These are phyloP conservation scores for Caenorhabditis brenneri DNA, from an alignment of 1,140 invertebrate genomes.

Conservation along the genomic window DNA sequence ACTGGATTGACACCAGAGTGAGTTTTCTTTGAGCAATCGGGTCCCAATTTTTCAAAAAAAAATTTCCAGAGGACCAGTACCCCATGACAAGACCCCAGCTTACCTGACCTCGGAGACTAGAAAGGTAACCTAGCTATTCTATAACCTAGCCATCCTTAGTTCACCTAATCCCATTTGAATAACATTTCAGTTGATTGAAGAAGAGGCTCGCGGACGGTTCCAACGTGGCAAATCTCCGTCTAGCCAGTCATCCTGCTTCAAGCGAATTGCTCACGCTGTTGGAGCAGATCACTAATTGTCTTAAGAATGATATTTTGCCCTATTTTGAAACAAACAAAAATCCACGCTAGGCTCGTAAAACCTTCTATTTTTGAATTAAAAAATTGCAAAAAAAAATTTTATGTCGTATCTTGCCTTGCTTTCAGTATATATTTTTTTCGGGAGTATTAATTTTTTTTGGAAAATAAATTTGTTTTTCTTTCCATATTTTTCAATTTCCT, in stretches of 20 bases:
- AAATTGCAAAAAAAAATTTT: too few species aligned
- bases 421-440: too few species aligned
- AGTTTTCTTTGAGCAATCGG: slow-evolving; percentile 10
- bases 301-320: not conserved
- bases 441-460: too few species aligned
- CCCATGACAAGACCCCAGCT: slow-evolving; percentile 55
- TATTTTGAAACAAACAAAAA: not conserved
- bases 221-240: slow-evolving; percentile 45
- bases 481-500: too few species aligned
- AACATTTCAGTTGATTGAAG: slow-evolving; percentile 49
- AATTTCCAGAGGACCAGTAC: slow-evolving; percentile 44
- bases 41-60: not conserved
- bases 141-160: not conserved
- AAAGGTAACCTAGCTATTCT: not conserved
- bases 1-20: slow-evolving; percentile 57
- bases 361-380: not conserved
- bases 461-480: too few species aligned
- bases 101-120: slow-evolving; percentile 60
- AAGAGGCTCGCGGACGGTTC: slow-evolving; percentile 43
- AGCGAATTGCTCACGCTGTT: slow-evolving; percentile 51
- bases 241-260: slow-evolving; percentile 47
- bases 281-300: slow-evolving; percentile 47
- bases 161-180: not conserved
- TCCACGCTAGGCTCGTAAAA: not conserved
- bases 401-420: too few species aligned